These are phyloP conservation scores for Hippocampus mohnikei DNA, from an alignment of 2,113 vertebrate species.

Conservation along the genomic window DNA sequence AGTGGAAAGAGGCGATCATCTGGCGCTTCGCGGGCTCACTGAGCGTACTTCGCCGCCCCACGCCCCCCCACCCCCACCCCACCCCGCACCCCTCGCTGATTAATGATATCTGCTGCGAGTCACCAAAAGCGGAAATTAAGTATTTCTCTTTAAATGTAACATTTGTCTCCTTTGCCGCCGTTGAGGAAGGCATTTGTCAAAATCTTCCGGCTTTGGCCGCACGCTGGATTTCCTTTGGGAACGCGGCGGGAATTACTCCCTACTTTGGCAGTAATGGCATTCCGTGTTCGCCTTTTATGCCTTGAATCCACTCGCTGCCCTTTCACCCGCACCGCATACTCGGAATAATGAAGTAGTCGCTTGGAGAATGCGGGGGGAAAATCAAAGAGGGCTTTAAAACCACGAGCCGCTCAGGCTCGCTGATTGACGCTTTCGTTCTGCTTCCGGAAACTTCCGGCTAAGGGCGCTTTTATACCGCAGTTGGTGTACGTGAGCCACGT, in stretches of 20 bases:
- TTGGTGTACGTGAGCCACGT: not conserved
- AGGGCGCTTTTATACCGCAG: not conserved
- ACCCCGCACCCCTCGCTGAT: slow-evolving; percentile 61
- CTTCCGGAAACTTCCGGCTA: not conserved
- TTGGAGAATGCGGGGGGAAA: not conserved
- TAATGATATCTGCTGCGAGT: slow-evolving; percentile 72
- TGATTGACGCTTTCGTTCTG: not conserved
- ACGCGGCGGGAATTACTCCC: slow-evolving; percentile 61
- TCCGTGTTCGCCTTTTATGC: slow-evolving; percentile 47
- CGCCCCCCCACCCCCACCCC: slow-evolving; percentile 30
- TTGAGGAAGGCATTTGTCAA: slow-evolving; percentile 73
- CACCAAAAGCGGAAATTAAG: slow-evolving; percentile 77
- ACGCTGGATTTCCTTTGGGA: slow-evolving; percentile 70
- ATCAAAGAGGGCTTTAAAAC: not conserved
- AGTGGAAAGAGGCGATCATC: slow-evolving; percentile 71
- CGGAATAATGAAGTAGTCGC: not conserved
- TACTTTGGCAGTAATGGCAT: slow-evolving; percentile 66
- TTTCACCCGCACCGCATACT: not conserved
- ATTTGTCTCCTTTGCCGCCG: slow-evolving; percentile 72
- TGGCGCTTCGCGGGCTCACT: slow-evolving; percentile 71
- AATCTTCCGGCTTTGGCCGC: slow-evolving; percentile 53
- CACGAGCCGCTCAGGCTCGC: not conserved
- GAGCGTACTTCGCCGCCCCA: slow-evolving; percentile 41
- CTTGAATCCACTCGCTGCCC: slow-evolving; percentile 8
- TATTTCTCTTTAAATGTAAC: slow-evolving; percentile 75